Evolutionary conservation across 2,888 invertebrate species (phyloP).

Genomic region (Beris chalybata): DNA sequence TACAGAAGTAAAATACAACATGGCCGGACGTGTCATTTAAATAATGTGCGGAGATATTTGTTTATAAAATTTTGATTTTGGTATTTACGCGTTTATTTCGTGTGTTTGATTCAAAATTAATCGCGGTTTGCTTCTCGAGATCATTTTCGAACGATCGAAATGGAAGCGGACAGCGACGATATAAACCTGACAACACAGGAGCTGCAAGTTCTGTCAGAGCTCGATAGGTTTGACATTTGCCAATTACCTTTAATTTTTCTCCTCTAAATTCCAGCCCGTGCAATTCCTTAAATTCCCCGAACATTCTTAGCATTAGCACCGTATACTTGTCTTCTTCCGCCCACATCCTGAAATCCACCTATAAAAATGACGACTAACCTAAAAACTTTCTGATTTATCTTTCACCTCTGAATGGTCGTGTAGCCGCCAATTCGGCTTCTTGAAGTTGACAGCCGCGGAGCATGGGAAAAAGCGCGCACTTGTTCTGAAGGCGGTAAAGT

Average conservation of each 20-base stretch:
- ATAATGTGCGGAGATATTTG: constrained; percentile 7
- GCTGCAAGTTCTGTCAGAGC: constrained; percentile 80
- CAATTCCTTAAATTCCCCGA: no score
- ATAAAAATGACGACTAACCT: background rate
- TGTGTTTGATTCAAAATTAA: background rate
- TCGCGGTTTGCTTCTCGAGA: background rate
- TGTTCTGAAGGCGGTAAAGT: constrained; percentile 82
- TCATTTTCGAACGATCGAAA: background rate
- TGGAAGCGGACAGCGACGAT: constrained; percentile 66
- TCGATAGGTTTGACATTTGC: constrained; percentile 71
- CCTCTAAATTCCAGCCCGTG: background rate
- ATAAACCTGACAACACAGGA: constrained; percentile 79
- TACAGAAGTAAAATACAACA: background rate
- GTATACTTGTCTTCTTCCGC: background rate
- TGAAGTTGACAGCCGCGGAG: constrained; percentile 78
- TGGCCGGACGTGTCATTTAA: constrained; percentile 17
- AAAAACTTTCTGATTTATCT: constrained; percentile 1
- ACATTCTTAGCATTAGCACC: no score
- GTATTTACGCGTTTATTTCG: constrained; percentile 7
- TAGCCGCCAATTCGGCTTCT: constrained; percentile 90
- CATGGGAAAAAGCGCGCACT: constrained; percentile 79
- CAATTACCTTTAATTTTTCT: background rate
- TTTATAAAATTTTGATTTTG: constrained; percentile 1
- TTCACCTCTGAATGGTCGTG: constrained; percentile 46
- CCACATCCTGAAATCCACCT: background rate